Percentiles rank a stretch among this genome's conserved stretches.
phyloP scores from a whole-genome alignment of 2,113 vertebrate genomes.

The Phylloscopus whistleri region DNA sequence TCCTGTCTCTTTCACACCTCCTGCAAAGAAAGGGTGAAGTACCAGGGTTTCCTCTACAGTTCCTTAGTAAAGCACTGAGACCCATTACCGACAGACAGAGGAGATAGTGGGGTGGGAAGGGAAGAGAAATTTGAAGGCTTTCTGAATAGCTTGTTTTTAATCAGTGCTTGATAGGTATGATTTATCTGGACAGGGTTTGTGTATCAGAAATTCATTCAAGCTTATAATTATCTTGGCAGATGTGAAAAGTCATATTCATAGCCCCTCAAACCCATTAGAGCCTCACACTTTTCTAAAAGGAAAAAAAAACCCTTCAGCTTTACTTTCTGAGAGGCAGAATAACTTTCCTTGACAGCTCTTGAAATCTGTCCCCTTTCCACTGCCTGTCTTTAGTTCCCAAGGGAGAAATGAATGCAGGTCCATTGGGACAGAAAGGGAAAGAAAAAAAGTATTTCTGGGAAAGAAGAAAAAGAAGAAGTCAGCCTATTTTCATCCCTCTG shows the following conservation, averaged over 20 bases:
- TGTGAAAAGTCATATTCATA: neutral
- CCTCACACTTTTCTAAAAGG: neutral
- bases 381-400: neutral
- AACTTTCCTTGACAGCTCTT: neutral
- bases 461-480: no score
- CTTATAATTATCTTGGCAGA: slow-evolving; percentile 22
- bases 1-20: neutral
- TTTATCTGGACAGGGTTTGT: neutral
- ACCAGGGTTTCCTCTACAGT: neutral
- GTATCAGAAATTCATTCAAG: slow-evolving; percentile 26
- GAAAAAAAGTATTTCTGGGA: neutral
- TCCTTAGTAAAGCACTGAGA: neutral
- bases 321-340: neutral
- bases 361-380: neutral
- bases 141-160: neutral
- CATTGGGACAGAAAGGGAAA: neutral
- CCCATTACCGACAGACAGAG: neutral
- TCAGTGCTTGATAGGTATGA: neutral
- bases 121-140: neutral
- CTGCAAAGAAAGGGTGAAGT: neutral
- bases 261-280: neutral
- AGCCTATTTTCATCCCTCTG: neutral
- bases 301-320: neutral
- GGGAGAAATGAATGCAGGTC: neutral
- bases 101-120: neutral